Evolutionary conservation across 2,888 invertebrate genomes (phyloP), one percentile per base, ranked within the genome.

Genomic region (Punctoribates punctum): DNA sequence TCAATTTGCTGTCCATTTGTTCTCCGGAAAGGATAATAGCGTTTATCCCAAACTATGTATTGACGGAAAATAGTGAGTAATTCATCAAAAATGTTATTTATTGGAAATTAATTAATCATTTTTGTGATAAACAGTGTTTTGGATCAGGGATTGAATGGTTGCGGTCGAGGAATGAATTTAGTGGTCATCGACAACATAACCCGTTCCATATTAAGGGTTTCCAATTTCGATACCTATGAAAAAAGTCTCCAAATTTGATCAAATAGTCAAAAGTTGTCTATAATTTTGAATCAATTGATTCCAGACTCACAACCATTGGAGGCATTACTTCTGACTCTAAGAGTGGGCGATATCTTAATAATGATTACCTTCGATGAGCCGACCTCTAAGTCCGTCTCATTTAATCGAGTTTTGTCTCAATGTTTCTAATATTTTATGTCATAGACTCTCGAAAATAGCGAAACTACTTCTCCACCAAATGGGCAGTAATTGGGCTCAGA

Each of bases 341-440:
- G 83, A 27, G 79, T 81, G 1, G 84, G 84, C n/a, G 86, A 87
- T 77, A 86, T 88, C 74, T 82, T 87, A 2, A 83, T 87, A 51
- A 84, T 85, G 42, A 85, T 87, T 38, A 85, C 86, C 9, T 85
- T 85, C 81, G 88, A 88, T 81, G 88, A 88, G 80, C 87, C 86
- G 1, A 85, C 87, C 6, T 85, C 84, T 78, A 86, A 86, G 67
- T 67, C 5, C 8, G 38, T 67, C 34, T 84, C n/a, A n/a, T n/a
- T n/a, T n/a, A n/a, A 42, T 77, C 46, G 15, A 38, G 57, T 25
- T 27, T 38, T 57, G 20, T 27, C 46, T 62, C 48, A 23, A 72
- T 46, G 48, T 70, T 54, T 13, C n/a, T 27, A 20, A 65, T 25
- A 20, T 42, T 48, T 20, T 57, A 85, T 38, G n/a, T 67, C 9